phyloP scores from a whole-genome alignment of 92 coral and sea anemone genomes.

The Galaxea fascicularis region DNA sequence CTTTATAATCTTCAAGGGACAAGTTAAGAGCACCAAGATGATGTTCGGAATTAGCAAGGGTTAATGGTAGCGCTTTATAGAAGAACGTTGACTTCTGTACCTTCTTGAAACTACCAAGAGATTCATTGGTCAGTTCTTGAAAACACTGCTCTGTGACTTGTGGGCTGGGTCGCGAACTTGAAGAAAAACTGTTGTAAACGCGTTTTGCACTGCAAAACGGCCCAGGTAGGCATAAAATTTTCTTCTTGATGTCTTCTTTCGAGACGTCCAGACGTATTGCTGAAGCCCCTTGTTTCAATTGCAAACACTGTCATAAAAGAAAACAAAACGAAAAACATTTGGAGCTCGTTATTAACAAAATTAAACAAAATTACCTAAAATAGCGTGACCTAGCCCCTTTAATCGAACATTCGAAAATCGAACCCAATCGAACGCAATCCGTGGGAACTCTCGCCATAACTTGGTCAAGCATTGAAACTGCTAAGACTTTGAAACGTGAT shows the following conservation, averaged over 20 bases:
- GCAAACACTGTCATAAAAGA: slow-evolving; percentile 42
- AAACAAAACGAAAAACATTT: neutral
- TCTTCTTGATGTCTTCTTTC: slow-evolving; percentile 47
- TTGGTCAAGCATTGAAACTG: neutral
- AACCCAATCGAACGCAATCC: neutral
- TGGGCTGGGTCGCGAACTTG: slow-evolving; percentile 57
- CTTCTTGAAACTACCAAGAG: slow-evolving; percentile 54
- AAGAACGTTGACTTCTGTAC: slow-evolving; percentile 45
- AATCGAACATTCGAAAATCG: neutral
- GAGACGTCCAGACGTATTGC: slow-evolving; percentile 34
- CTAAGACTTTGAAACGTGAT: neutral
- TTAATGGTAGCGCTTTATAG: slow-evolving; percentile 45
- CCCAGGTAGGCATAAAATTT: slow-evolving; percentile 49
- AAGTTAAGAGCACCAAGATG: slow-evolving; percentile 43
- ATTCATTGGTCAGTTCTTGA: slow-evolving; percentile 23
- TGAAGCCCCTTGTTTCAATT: slow-evolving; percentile 56
- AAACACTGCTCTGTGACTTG: slow-evolving; percentile 28
- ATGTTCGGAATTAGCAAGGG: slow-evolving; percentile 45
- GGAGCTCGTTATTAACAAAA: no score
- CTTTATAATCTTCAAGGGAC: slow-evolving; percentile 43
- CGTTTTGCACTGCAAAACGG: slow-evolving; percentile 56
- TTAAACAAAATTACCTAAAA: no score
- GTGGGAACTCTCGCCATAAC: no score
- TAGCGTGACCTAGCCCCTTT: no score
- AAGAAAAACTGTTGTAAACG: slow-evolving; percentile 59